These are phyloP conservation scores for Carassius gibelio DNA, from an alignment of 2,113 vertebrate genomes.

Conservation along the genomic window DNA sequence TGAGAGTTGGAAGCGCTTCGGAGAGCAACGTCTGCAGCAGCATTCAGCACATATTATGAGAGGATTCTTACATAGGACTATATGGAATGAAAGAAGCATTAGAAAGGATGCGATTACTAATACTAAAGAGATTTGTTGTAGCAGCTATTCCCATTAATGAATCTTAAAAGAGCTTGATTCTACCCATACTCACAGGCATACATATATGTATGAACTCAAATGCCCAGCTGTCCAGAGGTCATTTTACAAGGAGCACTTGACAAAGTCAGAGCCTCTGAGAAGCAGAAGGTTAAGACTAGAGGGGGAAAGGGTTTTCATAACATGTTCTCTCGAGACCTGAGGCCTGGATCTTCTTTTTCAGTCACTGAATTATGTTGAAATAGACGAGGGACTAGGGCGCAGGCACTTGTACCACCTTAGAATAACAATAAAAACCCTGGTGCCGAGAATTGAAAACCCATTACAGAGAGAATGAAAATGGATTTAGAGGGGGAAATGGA, in stretches of 20 bases:
- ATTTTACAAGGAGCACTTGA: slow-evolving; percentile 29
- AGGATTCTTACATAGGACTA: too few species aligned
- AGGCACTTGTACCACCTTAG: neutral
- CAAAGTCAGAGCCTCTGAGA: slow-evolving; percentile 37
- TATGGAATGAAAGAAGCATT: too few species aligned
- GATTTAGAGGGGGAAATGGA: slow-evolving; percentile 10
- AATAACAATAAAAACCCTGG: slow-evolving; percentile 31
- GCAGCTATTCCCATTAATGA: too few species aligned
- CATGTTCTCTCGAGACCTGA: slow-evolving; percentile 26
- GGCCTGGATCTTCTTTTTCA: slow-evolving; percentile 35
- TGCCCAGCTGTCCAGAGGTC: slow-evolving; percentile 28
- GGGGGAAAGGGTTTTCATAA: slow-evolving; percentile 12
- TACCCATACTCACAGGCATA: neutral
- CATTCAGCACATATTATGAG: too few species aligned
- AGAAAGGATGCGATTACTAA: too few species aligned
- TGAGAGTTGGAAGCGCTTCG: neutral
- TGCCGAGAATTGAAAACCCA: slow-evolving; percentile 38
- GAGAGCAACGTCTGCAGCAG: slow-evolving; percentile 23
- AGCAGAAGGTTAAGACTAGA: slow-evolving; percentile 3
- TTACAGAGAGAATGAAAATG: slow-evolving; percentile 41
- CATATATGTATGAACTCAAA: slow-evolving; percentile 22
- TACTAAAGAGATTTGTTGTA: too few species aligned
- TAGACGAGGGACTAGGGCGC: slow-evolving; percentile 34
- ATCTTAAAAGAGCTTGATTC: neutral
- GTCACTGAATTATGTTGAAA: slow-evolving; percentile 50